A percentile compares a stretch with the other conserved stretches of the same genome.
phyloP scores from a whole-genome alignment of 2,797 vertebrate species.

The Rhinatrema bivittatum region DNA sequence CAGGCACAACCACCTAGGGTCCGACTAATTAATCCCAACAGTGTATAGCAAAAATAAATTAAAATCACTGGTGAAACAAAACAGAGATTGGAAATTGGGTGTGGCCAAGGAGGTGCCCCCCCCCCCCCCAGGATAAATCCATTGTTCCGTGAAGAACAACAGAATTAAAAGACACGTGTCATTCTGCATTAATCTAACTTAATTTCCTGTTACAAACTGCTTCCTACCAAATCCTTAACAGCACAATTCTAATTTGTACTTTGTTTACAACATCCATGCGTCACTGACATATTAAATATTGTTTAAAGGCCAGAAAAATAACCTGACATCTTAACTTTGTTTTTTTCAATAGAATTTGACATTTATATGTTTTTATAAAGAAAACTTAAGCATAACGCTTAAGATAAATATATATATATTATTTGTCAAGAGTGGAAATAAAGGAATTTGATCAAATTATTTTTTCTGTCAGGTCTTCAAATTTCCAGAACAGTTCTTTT shows the following conservation, averaged over 20 bases:
- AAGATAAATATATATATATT: too few relatives aligned
- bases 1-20: conserved; percentile 57
- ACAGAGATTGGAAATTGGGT: conserved; percentile 35
- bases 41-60: conserved; percentile 54
- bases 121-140: conserved; percentile 32
- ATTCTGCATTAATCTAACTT: conserved; percentile 42
- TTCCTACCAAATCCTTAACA: conserved; percentile 37
- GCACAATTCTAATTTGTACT: conserved; percentile 30
- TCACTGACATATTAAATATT: conserved; percentile 29
- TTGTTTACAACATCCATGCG: conserved; percentile 36
- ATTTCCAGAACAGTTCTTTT: too few relatives aligned
- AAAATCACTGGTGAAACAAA: conserved; percentile 41
- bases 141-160: conserved; percentile 50
- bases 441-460: too few relatives aligned
- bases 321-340: conserved; percentile 15
- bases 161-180: conserved; percentile 58
- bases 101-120: conserved; percentile 37
- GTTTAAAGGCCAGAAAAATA: conserved; percentile 36
- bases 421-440: too few relatives aligned
- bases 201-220: conserved; percentile 51
- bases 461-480: too few relatives aligned
- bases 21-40: conserved; percentile 70
- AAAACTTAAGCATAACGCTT: too few relatives aligned
- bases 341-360: too few relatives aligned
- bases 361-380: too few relatives aligned